phyloP scores from a whole-genome alignment of 2,797 vertebrate genomes.

The Lacerta viridis region DNA sequence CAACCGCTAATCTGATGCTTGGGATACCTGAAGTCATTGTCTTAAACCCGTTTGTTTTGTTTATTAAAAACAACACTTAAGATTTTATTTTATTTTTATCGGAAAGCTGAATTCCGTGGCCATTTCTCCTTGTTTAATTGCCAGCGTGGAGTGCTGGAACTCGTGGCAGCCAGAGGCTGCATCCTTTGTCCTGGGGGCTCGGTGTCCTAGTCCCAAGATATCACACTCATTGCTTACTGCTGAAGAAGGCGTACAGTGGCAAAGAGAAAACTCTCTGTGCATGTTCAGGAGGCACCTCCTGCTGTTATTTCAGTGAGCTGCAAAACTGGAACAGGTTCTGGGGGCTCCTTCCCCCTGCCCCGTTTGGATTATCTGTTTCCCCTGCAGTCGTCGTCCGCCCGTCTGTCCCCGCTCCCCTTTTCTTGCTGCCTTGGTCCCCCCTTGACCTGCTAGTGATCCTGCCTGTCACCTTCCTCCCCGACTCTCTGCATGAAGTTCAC shows the following conservation, averaged over 20 bases:
- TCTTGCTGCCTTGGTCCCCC: neutral
- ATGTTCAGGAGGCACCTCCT: neutral
- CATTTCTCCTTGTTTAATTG: neutral
- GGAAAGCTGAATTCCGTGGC: neutral
- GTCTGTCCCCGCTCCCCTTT: too few species aligned
- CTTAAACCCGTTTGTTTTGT: neutral
- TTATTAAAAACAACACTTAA: neutral
- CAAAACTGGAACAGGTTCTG: too few species aligned
- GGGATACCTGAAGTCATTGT: neutral
- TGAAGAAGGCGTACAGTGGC: neutral
- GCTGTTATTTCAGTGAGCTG: too few species aligned
- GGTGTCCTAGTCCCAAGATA: neutral
- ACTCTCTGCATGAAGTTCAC: conserved; percentile 20
- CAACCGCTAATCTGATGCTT: neutral
- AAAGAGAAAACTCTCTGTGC: neutral
- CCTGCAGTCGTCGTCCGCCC: neutral
- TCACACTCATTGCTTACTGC: too few species aligned
- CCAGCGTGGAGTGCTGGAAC: neutral
- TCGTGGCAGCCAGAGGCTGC: too few species aligned
- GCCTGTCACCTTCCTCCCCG: neutral
- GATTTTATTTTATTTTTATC: too few species aligned
- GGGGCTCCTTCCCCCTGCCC: neutral
- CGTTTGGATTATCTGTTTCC: neutral
- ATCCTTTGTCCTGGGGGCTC: neutral
- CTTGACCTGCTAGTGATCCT: neutral